These are phyloP conservation scores for Hippolais icterina DNA, from an alignment of 2,113 vertebrate species.

Conservation along the genomic window DNA sequence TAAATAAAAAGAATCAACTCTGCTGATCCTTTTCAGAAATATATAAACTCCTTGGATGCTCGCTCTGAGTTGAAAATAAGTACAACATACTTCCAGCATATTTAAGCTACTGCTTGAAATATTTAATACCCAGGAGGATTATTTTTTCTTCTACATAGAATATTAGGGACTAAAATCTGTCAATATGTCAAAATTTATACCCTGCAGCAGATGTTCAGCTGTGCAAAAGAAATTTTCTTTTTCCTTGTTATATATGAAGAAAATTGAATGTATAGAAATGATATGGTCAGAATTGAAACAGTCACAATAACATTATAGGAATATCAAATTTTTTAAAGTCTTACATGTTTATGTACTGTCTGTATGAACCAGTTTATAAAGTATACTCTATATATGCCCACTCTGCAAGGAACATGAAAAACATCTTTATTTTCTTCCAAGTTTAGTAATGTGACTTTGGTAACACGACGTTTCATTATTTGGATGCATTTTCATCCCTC, in stretches of 20 bases:
- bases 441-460: background rate
- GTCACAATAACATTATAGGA: background rate
- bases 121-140: constrained; percentile 39
- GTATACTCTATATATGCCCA: background rate
- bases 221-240: background rate
- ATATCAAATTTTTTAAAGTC: background rate
- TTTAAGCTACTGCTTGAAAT: constrained; percentile 37
- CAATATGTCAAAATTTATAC: constrained; percentile 40
- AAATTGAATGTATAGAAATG: background rate
- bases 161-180: constrained; percentile 10
- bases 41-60: background rate
- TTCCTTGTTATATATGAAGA: background rate
- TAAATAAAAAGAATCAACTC: background rate
- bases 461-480: background rate
- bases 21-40: background rate
- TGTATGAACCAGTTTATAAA: background rate
- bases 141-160: constrained; percentile 22
- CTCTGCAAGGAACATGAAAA: background rate
- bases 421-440: background rate
- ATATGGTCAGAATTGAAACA: background rate
- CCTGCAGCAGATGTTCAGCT: constrained; percentile 14
- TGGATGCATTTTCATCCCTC: background rate
- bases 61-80: constrained; percentile 20
- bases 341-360: background rate
- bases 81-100: background rate